phyloP scores from a whole-genome alignment of 2,888 invertebrate species.

The Deilephila elpenor region DNA sequence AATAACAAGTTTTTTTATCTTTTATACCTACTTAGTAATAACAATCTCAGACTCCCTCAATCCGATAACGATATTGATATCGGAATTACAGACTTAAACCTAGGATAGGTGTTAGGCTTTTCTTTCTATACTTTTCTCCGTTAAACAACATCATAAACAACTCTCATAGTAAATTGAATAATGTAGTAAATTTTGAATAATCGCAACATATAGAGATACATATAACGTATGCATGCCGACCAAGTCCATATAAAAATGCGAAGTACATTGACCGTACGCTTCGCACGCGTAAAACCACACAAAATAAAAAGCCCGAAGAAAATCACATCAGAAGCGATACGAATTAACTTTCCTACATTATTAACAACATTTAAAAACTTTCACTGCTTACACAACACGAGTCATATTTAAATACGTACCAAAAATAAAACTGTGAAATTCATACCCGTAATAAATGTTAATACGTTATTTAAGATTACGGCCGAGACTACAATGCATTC shows the following conservation, averaged over 20 bases:
- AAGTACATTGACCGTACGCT: background rate
- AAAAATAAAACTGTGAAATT: constrained; percentile 11
- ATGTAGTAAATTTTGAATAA: too few species aligned
- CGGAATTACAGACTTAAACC: too few species aligned
- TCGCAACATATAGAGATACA: too few species aligned
- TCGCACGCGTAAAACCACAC: background rate
- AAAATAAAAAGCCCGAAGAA: background rate
- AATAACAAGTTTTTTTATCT: too few species aligned
- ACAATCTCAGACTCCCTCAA: too few species aligned
- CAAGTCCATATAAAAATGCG: background rate
- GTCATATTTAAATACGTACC: background rate
- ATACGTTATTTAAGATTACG: constrained; percentile 7
- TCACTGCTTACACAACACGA: constrained; percentile 8
- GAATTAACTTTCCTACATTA: constrained; percentile 21
- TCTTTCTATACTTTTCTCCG: too few species aligned
- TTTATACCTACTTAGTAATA: too few species aligned
- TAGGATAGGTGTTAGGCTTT: too few species aligned
- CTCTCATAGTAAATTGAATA: too few species aligned
- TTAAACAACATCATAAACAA: too few species aligned
- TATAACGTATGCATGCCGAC: too few species aligned
- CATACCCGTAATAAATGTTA: constrained; percentile 4
- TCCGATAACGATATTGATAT: too few species aligned
- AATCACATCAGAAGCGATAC: background rate
- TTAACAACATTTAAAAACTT: constrained; percentile 22
- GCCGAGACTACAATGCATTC: constrained; percentile 3